Evolutionary conservation across 2,888 invertebrate genomes (phyloP), one percentile per base, ranked within the genome.

Genomic region (Punctoribates punctum): DNA sequence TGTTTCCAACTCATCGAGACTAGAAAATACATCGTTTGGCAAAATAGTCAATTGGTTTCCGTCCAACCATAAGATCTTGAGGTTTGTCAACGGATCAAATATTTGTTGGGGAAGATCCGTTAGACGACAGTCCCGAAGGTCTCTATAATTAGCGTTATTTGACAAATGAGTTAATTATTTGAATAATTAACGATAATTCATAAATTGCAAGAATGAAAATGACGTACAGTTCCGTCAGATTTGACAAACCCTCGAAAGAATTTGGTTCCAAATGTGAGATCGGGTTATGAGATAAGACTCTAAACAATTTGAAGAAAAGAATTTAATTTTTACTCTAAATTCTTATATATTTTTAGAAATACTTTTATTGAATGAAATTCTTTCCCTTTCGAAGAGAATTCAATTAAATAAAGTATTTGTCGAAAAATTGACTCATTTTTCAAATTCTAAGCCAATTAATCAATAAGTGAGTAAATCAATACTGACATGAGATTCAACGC

Each of bases 211-310:
- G 27, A 34, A 34, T 34, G 4, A 62, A 75, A 75, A 70, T 29
- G 79, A 83, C 84, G 85, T 81, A 87, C 87, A 87, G 81, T 75
- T 83, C 84, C 80, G 83, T 83, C 76, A 87, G 82, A 62, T 82
- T 84, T 20, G 79, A 80, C 57, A 87, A 81, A 11, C 84, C 83
- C 3, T 81, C 79, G 79, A 87, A 85, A 6, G 85, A 82, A 8
- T 81, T 80, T 1, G 81, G 81, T 25, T 81, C 82, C 46, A 87
- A 83, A 73, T 83, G 81, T 29, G 81, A 81, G 62, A 87, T 82
- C 54, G 82, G 83, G 82, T 87, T 87, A 75, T 84, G 83, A 0
- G 87, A 83, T 57, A 87, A 81, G 81, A 87, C 87, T 72, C 87
- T 87, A 42, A 42, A 34, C 8, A 8, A 34, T 34, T 42, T 42